A percentile compares a stretch with the other conserved stretches of the same genome.
These are phyloP conservation scores for Nematostella vectensis DNA, from an alignment of 92 coral and sea anemone species.

Conservation along the genomic window DNA sequence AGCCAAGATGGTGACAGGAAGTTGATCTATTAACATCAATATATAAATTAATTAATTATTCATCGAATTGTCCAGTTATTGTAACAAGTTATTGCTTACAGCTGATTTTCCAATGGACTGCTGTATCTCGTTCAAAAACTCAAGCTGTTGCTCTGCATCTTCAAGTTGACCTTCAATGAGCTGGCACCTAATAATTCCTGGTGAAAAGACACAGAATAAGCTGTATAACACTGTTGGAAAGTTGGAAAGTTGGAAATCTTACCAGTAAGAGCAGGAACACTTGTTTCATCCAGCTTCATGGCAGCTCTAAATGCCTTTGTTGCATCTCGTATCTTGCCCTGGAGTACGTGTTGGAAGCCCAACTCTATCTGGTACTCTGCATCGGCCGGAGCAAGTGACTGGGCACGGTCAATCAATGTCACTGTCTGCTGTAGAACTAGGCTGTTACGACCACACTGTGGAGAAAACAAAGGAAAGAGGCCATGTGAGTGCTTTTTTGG, in stretches of 20 bases:
- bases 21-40: too few relatives aligned
- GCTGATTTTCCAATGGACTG: slow-evolving; percentile 98
- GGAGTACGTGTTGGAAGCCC: slow-evolving; percentile 82
- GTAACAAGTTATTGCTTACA: too few relatives aligned
- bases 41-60: too few relatives aligned
- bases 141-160: slow-evolving; percentile 98
- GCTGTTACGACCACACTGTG: slow-evolving; percentile 85
- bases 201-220: too few relatives aligned
- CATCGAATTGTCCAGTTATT: too few relatives aligned
- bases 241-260: too few relatives aligned
- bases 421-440: slow-evolving; percentile 90
- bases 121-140: slow-evolving; percentile 90
- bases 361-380: slow-evolving; percentile 97
- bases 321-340: slow-evolving; percentile 75
- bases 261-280: slow-evolving; percentile 98
- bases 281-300: slow-evolving; percentile 97
- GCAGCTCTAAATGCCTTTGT: slow-evolving; percentile 91
- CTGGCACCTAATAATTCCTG: slow-evolving; percentile 95
- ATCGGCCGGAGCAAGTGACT: slow-evolving; percentile 65
- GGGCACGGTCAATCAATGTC: slow-evolving; percentile 91
- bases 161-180: slow-evolving; percentile 87
- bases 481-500: too few relatives aligned
- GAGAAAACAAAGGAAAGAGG: slow-evolving; percentile 1
- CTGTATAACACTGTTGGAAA: too few relatives aligned
- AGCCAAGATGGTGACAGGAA: too few relatives aligned